Conservation (phyloP, 2,113 vertebrate species). For the Chloropsis cyanopogon region DNA sequence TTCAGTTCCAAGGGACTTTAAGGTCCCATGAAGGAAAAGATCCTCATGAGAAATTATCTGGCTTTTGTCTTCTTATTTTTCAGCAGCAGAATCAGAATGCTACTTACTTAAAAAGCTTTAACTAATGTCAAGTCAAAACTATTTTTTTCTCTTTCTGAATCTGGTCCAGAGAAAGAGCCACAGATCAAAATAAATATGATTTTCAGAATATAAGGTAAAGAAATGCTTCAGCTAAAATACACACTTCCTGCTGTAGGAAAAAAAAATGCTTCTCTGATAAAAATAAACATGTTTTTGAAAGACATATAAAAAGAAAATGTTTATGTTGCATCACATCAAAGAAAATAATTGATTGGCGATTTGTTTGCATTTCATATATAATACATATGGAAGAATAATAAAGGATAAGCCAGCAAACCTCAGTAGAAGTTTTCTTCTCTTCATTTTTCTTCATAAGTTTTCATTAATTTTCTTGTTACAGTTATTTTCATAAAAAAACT, state of each 20-base stretch:
- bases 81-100: not conserved
- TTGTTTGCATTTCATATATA: not conserved
- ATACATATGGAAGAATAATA: not conserved
- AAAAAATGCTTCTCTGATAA: not conserved
- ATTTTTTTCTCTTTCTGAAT: not conserved
- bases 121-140: not conserved
- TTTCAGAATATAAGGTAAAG: not conserved
- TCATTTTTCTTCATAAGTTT: not conserved
- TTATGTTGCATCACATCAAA: not conserved
- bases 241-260: not conserved
- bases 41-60: not conserved
- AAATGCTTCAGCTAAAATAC: not conserved
- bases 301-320: not conserved
- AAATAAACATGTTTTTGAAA: not conserved
- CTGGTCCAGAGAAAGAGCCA: not conserved
- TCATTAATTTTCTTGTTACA: not conserved
- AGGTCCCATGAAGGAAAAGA: not conserved
- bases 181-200: not conserved
- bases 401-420: not conserved
- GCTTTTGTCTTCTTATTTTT: not conserved
- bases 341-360: not conserved
- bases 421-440: not conserved
- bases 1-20: not conserved
- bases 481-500: not conserved
- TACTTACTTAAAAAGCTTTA: not conserved